phyloP scores from a whole-genome alignment of 2,888 invertebrate species.

The Caradrina clavipalpis region DNA sequence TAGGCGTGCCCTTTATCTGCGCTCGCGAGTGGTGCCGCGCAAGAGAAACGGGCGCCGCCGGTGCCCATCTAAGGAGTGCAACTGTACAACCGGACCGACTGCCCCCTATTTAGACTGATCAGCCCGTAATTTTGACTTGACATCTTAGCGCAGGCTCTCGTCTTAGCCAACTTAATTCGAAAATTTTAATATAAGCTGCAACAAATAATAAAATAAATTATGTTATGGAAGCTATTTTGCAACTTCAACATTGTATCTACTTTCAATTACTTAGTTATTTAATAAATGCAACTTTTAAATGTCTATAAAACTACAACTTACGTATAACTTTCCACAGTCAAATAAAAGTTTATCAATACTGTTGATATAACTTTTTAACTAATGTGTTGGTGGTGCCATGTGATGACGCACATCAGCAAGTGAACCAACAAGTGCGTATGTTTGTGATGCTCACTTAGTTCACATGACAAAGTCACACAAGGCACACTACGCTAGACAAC shows the following conservation, averaged over 20 bases:
- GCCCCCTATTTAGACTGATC: slow-evolving; percentile 84
- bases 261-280: slow-evolving; percentile 16
- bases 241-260: slow-evolving; percentile 24
- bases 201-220: slow-evolving; percentile 37
- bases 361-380: slow-evolving; percentile 28
- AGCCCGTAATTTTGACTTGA: slow-evolving; percentile 80
- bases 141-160: slow-evolving; percentile 70
- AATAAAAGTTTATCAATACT: slow-evolving; percentile 43
- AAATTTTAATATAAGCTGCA: slow-evolving; percentile 49
- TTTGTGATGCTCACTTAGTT: too few relatives aligned
- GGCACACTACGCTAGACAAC: not conserved
- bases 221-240: slow-evolving; percentile 23
- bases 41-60: slow-evolving; percentile 83
- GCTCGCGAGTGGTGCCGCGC: slow-evolving; percentile 54
- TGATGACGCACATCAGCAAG: not conserved
- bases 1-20: slow-evolving; percentile 63
- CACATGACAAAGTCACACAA: slow-evolving; percentile 1
- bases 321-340: slow-evolving; percentile 30
- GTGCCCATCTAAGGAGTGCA: slow-evolving; percentile 87
- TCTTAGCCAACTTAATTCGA: slow-evolving; percentile 42
- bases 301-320: slow-evolving; percentile 48
- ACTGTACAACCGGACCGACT: slow-evolving; percentile 87
- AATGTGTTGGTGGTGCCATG: slow-evolving; percentile 10
- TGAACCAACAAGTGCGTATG: not conserved
- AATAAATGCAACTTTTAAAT: not conserved